Percentiles rank a stretch among this genome's conserved stretches.
These are phyloP conservation scores for Spatulosminthurus flaviceps DNA, from an alignment of 2,888 invertebrate genomes.

Conservation along the genomic window DNA sequence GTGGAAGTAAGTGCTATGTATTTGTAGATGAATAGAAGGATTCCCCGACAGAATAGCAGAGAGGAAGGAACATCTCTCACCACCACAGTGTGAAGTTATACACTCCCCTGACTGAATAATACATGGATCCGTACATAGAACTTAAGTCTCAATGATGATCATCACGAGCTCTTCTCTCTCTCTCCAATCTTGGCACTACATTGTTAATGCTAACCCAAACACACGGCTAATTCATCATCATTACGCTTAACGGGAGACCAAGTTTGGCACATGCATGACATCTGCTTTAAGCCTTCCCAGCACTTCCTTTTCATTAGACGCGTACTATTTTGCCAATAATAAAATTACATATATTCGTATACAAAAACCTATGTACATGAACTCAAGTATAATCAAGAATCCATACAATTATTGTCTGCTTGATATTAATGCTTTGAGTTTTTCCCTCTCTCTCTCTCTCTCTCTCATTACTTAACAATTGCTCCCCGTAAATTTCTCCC, in stretches of 20 bases:
- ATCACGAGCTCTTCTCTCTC: not conserved
- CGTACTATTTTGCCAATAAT: constrained; percentile 10
- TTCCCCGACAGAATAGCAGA: constrained; percentile 28
- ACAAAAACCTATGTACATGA: too few species aligned
- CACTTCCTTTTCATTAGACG: not conserved
- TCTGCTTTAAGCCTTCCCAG: not conserved
- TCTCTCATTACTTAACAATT: too few species aligned
- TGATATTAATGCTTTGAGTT: too few species aligned
- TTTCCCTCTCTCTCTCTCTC: not conserved
- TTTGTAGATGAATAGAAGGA: constrained; percentile 11
- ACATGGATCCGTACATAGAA: not conserved
- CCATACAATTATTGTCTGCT: too few species aligned
- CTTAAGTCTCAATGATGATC: not conserved
- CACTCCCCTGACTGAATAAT: too few species aligned
- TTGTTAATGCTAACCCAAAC: constrained; percentile 9
- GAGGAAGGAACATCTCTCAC: not conserved
- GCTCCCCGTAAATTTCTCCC: not conserved
- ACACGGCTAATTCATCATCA: constrained; percentile 42
- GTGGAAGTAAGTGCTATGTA: not conserved
- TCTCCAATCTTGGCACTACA: not conserved
- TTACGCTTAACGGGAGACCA: constrained; percentile 1
- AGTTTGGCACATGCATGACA: constrained; percentile 26
- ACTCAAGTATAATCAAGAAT: too few species aligned
- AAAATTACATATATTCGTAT: too few species aligned
- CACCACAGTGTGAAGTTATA: not conserved